These are phyloP conservation scores for Autographa gamma DNA, from an alignment of 2,888 invertebrate genomes.

Conservation along the genomic window DNA sequence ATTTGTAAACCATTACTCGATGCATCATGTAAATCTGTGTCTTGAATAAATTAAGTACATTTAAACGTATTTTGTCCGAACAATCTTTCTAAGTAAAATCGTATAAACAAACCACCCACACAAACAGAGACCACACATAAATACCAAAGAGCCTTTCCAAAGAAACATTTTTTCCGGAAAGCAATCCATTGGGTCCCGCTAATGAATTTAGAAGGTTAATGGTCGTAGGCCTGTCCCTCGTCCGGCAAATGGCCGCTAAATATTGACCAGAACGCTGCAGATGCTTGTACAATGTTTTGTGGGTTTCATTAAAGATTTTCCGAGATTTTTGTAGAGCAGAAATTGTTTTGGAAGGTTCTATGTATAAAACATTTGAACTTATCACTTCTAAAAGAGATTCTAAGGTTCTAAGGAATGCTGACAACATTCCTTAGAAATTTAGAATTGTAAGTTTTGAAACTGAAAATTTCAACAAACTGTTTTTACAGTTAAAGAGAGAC, in stretches of 20 bases:
- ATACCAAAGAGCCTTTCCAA: constrained; percentile 40
- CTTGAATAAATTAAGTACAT: too few species aligned
- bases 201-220: constrained; percentile 75
- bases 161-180: constrained; percentile 72
- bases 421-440: too few species aligned
- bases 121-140: constrained; percentile 33
- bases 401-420: too few species aligned
- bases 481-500: too few species aligned
- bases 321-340: not conserved
- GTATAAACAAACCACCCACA: constrained; percentile 13
- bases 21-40: too few species aligned
- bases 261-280: constrained; percentile 48
- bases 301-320: constrained; percentile 40
- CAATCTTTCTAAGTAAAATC: not conserved
- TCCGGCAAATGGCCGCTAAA: constrained; percentile 51
- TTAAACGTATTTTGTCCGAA: too few species aligned
- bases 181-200: constrained; percentile 66
- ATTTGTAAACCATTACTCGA: too few species aligned
- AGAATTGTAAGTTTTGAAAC: too few species aligned
- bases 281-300: constrained; percentile 48
- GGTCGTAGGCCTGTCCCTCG: constrained; percentile 49
- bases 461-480: too few species aligned
- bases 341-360: too few species aligned
- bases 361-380: too few species aligned
- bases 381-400: too few species aligned